A percentile compares a stretch with the other conserved stretches of the same genome.
Evolutionary conservation across 2,888 invertebrate genomes (phyloP).

Genomic region (Dicyrtoma fusca): DNA sequence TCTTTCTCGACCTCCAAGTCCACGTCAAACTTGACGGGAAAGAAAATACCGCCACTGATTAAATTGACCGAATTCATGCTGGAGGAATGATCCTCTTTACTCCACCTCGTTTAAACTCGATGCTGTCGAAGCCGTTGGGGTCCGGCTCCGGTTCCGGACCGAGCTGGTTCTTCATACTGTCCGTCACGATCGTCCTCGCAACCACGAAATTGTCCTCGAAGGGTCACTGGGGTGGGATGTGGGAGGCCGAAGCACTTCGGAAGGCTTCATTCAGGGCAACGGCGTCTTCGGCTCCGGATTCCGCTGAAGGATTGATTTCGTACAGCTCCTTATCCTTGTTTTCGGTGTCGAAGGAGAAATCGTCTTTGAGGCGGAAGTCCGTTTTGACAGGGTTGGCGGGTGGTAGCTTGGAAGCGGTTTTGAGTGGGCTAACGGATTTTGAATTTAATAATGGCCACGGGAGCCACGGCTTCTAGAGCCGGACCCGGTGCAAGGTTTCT

Average conservation of each 20-base stretch:
- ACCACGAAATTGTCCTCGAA: conserved; percentile 54
- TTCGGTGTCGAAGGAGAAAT: conserved; percentile 34
- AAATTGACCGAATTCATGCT: neutral
- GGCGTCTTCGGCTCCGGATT: too few relatives aligned
- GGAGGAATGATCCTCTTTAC: conserved; percentile 5
- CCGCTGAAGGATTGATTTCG: neutral
- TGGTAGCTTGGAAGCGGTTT: neutral
- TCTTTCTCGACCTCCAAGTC: conserved; percentile 40
- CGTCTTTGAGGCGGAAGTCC: conserved; percentile 49
- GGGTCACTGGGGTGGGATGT: conserved; percentile 49
- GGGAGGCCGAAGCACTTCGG: conserved; percentile 1
- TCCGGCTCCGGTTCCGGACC: too few relatives aligned
- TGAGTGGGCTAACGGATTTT: neutral
- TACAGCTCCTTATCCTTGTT: neutral
- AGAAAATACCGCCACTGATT: conserved; percentile 46
- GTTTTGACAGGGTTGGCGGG: neutral
- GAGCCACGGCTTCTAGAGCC: neutral
- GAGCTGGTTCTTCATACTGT: too few relatives aligned
- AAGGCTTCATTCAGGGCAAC: neutral
- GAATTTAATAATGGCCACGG: conserved; percentile 8
- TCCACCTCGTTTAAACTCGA: conserved; percentile 31
- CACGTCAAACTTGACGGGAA: conserved; percentile 53
- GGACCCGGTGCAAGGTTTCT: too few relatives aligned
- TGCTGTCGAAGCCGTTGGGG: conserved; percentile 15
- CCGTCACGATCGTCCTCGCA: neutral